Evolutionary conservation across 2,888 invertebrate genomes (phyloP).

Genomic region (Zygogramma bicolorata): DNA sequence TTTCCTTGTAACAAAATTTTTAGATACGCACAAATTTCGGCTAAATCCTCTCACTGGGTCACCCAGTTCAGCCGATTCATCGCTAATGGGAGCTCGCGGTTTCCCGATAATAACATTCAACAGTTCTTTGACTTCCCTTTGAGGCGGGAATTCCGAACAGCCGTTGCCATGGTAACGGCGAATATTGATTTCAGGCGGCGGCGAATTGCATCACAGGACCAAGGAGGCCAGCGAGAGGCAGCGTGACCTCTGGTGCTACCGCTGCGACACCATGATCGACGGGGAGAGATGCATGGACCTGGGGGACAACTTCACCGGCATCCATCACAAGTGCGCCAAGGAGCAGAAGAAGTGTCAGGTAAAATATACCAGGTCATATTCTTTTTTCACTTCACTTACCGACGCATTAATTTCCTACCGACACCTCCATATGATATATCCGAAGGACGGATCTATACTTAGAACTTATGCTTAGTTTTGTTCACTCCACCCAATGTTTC

Average conservation of each 20-base stretch:
- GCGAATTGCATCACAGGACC: slow-evolving; percentile 73
- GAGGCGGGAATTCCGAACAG: slow-evolving; percentile 5
- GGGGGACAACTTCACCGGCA: slow-evolving; percentile 69
- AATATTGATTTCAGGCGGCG: slow-evolving; percentile 57
- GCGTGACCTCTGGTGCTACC: slow-evolving; percentile 86
- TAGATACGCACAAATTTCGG: too few relatives aligned
- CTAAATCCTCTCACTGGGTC: too few relatives aligned
- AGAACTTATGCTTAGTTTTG: too few relatives aligned
- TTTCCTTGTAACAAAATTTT: too few relatives aligned
- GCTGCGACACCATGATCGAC: slow-evolving; percentile 82
- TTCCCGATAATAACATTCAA: not conserved
- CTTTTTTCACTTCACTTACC: too few relatives aligned
- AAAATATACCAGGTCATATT: too few relatives aligned
- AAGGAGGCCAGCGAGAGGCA: slow-evolving; percentile 82
- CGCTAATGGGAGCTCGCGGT: not conserved
- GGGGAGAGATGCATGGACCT: slow-evolving; percentile 80
- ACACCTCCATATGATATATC: too few relatives aligned
- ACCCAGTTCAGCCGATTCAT: too few relatives aligned
- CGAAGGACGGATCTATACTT: too few relatives aligned
- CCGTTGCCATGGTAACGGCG: slow-evolving; percentile 50
- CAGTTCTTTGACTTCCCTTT: slow-evolving; percentile 4
- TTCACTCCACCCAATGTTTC: too few relatives aligned
- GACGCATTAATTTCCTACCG: too few relatives aligned
- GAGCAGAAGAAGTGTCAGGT: slow-evolving; percentile 86
- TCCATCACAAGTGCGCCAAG: slow-evolving; percentile 81